Base-by-base conservation (phyloP, 2,113 vertebrate species). In the Rutilus rutilus region DNA sequence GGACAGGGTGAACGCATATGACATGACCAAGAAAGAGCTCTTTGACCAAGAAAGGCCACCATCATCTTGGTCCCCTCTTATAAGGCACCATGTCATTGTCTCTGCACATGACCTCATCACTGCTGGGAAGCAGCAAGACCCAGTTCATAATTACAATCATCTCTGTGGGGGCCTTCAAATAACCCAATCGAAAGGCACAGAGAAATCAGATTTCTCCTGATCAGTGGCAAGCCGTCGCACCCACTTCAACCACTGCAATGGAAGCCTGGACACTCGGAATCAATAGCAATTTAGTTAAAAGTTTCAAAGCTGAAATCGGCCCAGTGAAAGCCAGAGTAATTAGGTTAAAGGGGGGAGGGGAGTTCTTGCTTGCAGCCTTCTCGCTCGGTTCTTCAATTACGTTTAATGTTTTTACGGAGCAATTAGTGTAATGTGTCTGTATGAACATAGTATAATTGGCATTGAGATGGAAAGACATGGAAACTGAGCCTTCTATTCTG, bases 241-340 rank as follows among this genome's bases (percentile, higher is more conserved):
- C 73, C 54, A 5, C 82, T 73, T 25, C 50, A 30, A 21, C 33
- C 30, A 6, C n/a, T 15, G 42, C 15, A 30, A 52, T 27, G 52
- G 75, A 69, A 60, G 25, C 57, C 59, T 8, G 76, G 27, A 9
- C 78, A 30, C 78, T 50, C 57, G 36, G 25, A 85, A 92, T 92
- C 91, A 84, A 91, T 91, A 88, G 78, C 87, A 87, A 91, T 92
- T 80, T 9, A 47, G 83, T 86, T 91, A 80, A 88, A 90, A 87
- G 91, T 91, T 88, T 90, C 52, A 54, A 25, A 12, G 65, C 77
- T 64, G 82, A 84, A 79, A 83, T 83, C 47, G 17, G 54, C 76
- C 19, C 57, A 15, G 78, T 25, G 52, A 86, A 25, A 71, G 74
- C 45, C 21, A 36, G 75, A 36, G 69, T 83, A 88, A 89, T 87